Percentiles rank a stretch among this genome's conserved stretches.
phyloP scores from a whole-genome alignment of 1,140 invertebrate genomes.

The Papilio polyxenes region DNA sequence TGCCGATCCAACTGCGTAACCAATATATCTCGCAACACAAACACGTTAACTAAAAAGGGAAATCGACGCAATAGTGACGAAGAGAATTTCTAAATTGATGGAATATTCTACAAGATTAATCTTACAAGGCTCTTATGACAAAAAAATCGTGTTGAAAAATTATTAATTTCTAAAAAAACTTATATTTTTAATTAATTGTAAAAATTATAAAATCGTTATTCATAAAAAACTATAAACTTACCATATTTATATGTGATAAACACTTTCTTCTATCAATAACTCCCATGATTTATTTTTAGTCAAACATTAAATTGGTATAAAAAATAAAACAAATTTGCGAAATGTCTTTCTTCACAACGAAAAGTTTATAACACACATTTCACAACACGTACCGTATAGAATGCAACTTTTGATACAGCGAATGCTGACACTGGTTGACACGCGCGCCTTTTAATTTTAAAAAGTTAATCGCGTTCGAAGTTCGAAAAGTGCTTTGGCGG shows the following conservation, averaged over 20 bases:
- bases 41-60: slow-evolving; percentile 22
- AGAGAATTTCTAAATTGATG: slow-evolving; percentile 9
- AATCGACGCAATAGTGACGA: slow-evolving; percentile 1
- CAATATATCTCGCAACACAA: slow-evolving; percentile 23
- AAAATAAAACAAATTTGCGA: slow-evolving; percentile 5
- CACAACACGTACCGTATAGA: slow-evolving; percentile 54
- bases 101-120: slow-evolving; percentile 1
- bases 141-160: background rate
- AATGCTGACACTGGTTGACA: slow-evolving; percentile 53
- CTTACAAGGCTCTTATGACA: background rate
- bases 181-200: background rate
- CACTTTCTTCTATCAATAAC: slow-evolving; percentile 55
- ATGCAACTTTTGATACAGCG: slow-evolving; percentile 53
- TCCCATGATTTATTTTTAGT: slow-evolving; percentile 50
- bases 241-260: slow-evolving; percentile 53
- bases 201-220: background rate
- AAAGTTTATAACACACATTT: slow-evolving; percentile 66
- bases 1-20: slow-evolving; percentile 14
- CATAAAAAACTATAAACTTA: slow-evolving; percentile 42
- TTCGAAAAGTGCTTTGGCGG: slow-evolving; percentile 64
- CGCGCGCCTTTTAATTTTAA: slow-evolving; percentile 51
- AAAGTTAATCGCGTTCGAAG: slow-evolving; percentile 59
- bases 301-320: slow-evolving; percentile 32
- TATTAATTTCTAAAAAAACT: background rate
- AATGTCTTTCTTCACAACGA: slow-evolving; percentile 46